phyloP scores from a whole-genome alignment of 2,888 invertebrate genomes.

The Melanotus villosus region DNA sequence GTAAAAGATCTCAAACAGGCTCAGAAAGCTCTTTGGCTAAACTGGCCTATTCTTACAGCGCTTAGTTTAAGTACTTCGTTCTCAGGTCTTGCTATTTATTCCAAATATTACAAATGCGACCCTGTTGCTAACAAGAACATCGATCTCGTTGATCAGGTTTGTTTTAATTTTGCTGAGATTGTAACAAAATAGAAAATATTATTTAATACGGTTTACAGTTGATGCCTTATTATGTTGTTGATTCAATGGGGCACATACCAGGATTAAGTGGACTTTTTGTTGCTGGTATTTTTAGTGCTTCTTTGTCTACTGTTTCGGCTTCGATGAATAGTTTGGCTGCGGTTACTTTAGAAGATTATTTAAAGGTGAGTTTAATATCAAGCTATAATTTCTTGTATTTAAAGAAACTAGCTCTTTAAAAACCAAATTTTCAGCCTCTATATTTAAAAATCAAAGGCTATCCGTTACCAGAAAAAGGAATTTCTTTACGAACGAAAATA shows the following conservation, averaged over 20 bases:
- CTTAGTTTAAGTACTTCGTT: conserved; percentile 81
- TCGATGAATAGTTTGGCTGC: conserved; percentile 92
- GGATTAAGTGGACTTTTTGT: conserved; percentile 92
- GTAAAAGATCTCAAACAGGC: conserved; percentile 80
- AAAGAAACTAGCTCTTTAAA: too few species aligned
- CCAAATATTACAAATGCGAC: conserved; percentile 87
- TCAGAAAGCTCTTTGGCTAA: conserved; percentile 83
- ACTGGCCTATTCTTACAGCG: conserved; percentile 83
- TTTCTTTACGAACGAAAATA: conserved; percentile 75
- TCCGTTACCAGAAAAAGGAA: conserved; percentile 64
- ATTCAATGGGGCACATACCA: conserved; percentile 79
- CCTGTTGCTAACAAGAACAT: conserved; percentile 78
- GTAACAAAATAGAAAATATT: conserved; percentile 29
- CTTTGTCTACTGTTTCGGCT: conserved; percentile 92
- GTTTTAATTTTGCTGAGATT: background rate
- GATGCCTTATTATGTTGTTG: conserved; percentile 85
- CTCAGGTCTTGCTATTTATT: conserved; percentile 86
- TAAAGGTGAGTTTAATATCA: conserved; percentile 74
- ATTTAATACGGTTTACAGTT: conserved; percentile 63
- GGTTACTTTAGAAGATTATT: conserved; percentile 90
- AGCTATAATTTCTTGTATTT: background rate
- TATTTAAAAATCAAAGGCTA: conserved; percentile 62
- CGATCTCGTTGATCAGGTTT: conserved; percentile 77
- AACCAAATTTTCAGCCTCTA: conserved; percentile 67
- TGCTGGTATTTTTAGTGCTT: conserved; percentile 92